Evolutionary conservation across 1,140 invertebrate species (phyloP).

Genomic region (Apis mellifera): Amel_HAv3.1 CM009940.2:8965001-8965500

Average conservation of each 20-base stretch:
- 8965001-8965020: constrained; percentile 67
- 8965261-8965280: not conserved
- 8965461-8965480: no score
- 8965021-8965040: constrained; percentile 66
- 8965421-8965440: constrained; percentile 42
- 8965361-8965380: not conserved
- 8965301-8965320: not conserved
- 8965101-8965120: constrained; percentile 55
- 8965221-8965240: not conserved
- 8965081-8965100: constrained; percentile 43
- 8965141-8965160: no score
- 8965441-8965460: constrained; percentile 22
- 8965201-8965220: not conserved
- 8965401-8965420: constrained; percentile 36
- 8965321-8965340: constrained; percentile 14
- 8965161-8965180: no score
- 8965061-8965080: constrained; percentile 62
- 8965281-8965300: not conserved
- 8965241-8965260: not conserved
- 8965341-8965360: constrained; percentile 54
- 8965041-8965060: constrained; percentile 58
- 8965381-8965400: constrained; percentile 52
- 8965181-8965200: no score
- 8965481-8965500: constrained; percentile 7
- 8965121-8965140: not conserved